Conservation (phyloP, 1,140 invertebrate species). For the Pseudoatta argentina region DNA sequence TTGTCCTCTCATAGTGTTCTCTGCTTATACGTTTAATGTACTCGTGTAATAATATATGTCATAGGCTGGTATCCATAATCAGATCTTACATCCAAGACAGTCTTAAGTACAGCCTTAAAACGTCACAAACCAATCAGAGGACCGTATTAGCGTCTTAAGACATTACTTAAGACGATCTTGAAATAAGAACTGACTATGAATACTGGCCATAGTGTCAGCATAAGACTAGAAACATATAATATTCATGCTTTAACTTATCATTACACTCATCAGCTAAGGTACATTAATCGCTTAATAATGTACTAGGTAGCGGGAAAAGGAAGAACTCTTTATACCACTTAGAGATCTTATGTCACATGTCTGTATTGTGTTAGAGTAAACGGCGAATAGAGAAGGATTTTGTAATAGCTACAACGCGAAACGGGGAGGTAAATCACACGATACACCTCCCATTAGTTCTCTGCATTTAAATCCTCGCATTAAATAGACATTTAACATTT, state of each 20-base stretch:
- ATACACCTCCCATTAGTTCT: not conserved
- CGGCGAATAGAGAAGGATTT: not conserved
- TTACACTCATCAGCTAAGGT: constrained; percentile 38
- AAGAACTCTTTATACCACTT: constrained; percentile 38
- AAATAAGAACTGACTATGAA: no score
- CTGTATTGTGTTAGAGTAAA: constrained; percentile 37
- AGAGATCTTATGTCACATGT: constrained; percentile 28
- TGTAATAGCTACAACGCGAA: constrained; percentile 33
- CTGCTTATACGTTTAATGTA: constrained; percentile 56
- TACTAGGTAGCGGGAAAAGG: constrained; percentile 42
- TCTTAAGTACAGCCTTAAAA: no score
- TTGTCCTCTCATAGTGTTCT: constrained; percentile 71
- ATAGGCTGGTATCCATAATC: not conserved
- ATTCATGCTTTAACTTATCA: constrained; percentile 63
- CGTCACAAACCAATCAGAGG: no score
- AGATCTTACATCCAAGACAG: no score
- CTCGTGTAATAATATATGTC: constrained; percentile 49
- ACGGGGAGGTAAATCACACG: not conserved
- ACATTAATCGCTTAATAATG: constrained; percentile 40
- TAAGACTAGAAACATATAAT: constrained; percentile 55
- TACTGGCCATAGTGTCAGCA: not conserved
- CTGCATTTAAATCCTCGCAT: constrained; percentile 10
- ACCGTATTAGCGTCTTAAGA: no score
- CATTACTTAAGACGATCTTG: no score
- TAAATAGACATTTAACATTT: constrained; percentile 55